Evolutionary conservation across 2,888 invertebrate genomes (phyloP).

Genomic region (Oscheius onirici): DNA sequence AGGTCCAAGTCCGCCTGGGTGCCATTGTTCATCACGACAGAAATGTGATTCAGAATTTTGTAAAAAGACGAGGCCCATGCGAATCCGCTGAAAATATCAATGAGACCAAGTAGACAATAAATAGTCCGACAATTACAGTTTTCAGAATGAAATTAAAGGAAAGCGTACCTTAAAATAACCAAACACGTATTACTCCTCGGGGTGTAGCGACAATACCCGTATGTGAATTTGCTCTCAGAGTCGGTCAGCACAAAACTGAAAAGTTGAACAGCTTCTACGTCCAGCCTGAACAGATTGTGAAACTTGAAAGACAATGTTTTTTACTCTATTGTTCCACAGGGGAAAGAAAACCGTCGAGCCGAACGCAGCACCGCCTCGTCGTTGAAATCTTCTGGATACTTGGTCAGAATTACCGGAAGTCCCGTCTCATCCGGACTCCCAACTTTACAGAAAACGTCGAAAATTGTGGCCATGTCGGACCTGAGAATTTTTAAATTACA

Average conservation of each 20-base stretch:
- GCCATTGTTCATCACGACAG: constrained; percentile 78
- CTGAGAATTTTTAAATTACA: constrained; percentile 37
- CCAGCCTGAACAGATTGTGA: constrained; percentile 39
- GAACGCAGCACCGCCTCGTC: constrained; percentile 67
- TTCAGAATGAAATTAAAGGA: background rate
- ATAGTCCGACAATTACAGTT: no score
- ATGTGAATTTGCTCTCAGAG: constrained; percentile 92
- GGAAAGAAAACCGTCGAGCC: constrained; percentile 70
- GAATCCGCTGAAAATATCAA: constrained; percentile 81
- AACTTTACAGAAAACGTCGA: constrained; percentile 67
- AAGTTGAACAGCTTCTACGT: constrained; percentile 81
- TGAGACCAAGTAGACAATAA: no score
- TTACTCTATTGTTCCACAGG: constrained; percentile 56
- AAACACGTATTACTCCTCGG: constrained; percentile 85
- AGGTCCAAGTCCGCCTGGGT: constrained; percentile 55
- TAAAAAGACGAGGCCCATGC: constrained; percentile 98
- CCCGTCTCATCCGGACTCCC: constrained; percentile 35
- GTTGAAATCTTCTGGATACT: constrained; percentile 70
- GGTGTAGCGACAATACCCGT: constrained; percentile 95
- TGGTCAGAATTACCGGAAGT: constrained; percentile 46
- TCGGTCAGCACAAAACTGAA: constrained; percentile 97
- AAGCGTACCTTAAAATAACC: constrained; percentile 74
- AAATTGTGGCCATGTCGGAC: constrained; percentile 59
- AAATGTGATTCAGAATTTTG: constrained; percentile 84
- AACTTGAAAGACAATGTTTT: constrained; percentile 6